Evolutionary conservation across 1,140 invertebrate species (phyloP), one percentile per base, ranked within the genome.

Genomic region (Diabrotica virgifera): DNA sequence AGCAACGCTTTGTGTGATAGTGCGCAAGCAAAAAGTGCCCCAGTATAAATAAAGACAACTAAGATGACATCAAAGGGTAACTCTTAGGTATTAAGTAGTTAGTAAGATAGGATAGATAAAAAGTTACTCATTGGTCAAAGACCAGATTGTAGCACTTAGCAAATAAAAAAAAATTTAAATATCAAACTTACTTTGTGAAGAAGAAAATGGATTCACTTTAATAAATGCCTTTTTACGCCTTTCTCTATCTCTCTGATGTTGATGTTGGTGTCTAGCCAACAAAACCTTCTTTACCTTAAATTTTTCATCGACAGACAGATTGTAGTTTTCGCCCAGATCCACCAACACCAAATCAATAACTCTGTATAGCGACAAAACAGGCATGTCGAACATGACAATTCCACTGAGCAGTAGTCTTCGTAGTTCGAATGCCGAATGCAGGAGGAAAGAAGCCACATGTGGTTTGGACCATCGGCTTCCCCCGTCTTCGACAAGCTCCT

Each of bases 381-480:
- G 93, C 87, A 96, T 90, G 77, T 97, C 95, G 60, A 97, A 83
- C 80, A 97, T 90, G 0, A 97, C 91, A 10, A 90, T 90, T 50
- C 94, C 94, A 75, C 96, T 96, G 62, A 95, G 82, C 64, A 98
- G 81, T 50, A 96, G 80, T 79, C 88, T 94, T 70, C 94, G 83
- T 54, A 96, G 81, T 80, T 96, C 94, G 78, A 96, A 96, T 1
- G 96, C 83, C 0, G 94, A 93, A 75, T 96, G 94, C 14, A 96
- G 81, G 2, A 93, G 95, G 35, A 97, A 82, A 0, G 94, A 96
- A 10, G 93, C 94, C 24, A 97, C 95, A 78, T 96, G 94, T 3
- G 94, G 95, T 79, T 97, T 97, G 5, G 93, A 95, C 94, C 94
- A 97, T 56, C 94, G 83, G 76, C 96, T 95, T 57, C 94, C 94